These are phyloP conservation scores for Hirundo rustica DNA, from an alignment of 2,797 vertebrate species.

Conservation along the genomic window DNA sequence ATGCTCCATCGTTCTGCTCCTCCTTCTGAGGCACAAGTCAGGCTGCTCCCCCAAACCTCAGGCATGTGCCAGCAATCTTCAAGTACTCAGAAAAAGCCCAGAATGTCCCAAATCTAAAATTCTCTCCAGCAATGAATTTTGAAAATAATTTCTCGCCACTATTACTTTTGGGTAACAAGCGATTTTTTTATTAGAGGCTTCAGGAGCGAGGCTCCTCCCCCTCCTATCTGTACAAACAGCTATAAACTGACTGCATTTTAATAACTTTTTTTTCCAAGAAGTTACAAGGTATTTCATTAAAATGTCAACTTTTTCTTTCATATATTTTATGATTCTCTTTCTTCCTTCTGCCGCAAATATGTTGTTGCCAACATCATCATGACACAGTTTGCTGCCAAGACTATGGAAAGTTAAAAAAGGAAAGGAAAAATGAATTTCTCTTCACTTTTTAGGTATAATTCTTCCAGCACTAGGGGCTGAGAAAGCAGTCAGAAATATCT, in stretches of 20 bases:
- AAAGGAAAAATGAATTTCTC: conserved; percentile 48
- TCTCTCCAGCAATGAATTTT: background rate
- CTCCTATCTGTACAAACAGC: conserved; percentile 9
- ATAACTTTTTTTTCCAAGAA: conserved; percentile 53
- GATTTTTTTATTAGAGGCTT: conserved; percentile 5
- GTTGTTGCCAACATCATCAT: conserved; percentile 69
- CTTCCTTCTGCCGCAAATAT: conserved; percentile 67
- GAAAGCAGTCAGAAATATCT: conserved; percentile 64
- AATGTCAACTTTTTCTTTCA: conserved; percentile 64
- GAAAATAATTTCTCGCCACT: background rate
- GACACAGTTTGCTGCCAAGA: conserved; percentile 67
- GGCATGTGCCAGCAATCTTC: background rate
- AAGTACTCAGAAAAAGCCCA: background rate
- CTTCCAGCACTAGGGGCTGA: conserved; percentile 56
- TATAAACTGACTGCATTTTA: conserved; percentile 41
- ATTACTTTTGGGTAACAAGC: background rate
- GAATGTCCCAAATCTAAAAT: background rate
- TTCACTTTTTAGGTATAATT: conserved; percentile 52
- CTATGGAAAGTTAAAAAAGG: conserved; percentile 61
- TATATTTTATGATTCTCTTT: conserved; percentile 63
- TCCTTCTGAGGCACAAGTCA: background rate
- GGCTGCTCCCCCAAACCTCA: background rate
- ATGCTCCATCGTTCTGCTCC: background rate
- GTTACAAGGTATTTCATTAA: conserved; percentile 67
- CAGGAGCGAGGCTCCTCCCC: background rate